These are phyloP conservation scores for Thumatha senex DNA, from an alignment of 2,888 invertebrate genomes.

Conservation along the genomic window DNA sequence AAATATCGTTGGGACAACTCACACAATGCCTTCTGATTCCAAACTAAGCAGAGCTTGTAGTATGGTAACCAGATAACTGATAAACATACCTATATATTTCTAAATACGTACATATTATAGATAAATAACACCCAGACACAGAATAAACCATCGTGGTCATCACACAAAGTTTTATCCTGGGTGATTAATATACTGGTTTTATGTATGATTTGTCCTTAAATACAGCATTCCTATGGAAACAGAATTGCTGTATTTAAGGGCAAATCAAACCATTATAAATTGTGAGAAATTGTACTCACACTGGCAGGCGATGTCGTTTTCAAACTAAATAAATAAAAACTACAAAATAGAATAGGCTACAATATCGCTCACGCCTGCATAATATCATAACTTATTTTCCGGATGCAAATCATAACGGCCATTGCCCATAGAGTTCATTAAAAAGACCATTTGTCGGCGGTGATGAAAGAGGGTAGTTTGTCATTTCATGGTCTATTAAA, in stretches of 20 bases:
- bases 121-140: too few species aligned
- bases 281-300: conserved; percentile 26
- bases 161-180: too few species aligned
- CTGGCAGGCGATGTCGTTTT: background rate
- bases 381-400: conserved; percentile 32
- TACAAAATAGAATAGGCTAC: conserved; percentile 19
- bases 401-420: conserved; percentile 44
- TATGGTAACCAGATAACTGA: too few species aligned
- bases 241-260: background rate
- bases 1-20: too few species aligned
- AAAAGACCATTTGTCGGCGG: conserved; percentile 58
- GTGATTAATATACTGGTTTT: too few species aligned
- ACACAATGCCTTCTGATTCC: too few species aligned
- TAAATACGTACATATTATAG: too few species aligned
- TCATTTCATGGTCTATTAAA: conserved; percentile 64
- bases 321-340: conserved; percentile 14
- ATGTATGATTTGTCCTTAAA: too few species aligned
- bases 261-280: conserved; percentile 6
- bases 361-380: conserved; percentile 23
- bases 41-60: too few species aligned
- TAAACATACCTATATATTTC: too few species aligned
- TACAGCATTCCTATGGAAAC: too few species aligned
- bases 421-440: conserved; percentile 44
- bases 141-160: too few species aligned
- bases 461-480: conserved; percentile 66